Conservation (phyloP, 2,888 invertebrate genomes). For the Dryococelus australis region DNA sequence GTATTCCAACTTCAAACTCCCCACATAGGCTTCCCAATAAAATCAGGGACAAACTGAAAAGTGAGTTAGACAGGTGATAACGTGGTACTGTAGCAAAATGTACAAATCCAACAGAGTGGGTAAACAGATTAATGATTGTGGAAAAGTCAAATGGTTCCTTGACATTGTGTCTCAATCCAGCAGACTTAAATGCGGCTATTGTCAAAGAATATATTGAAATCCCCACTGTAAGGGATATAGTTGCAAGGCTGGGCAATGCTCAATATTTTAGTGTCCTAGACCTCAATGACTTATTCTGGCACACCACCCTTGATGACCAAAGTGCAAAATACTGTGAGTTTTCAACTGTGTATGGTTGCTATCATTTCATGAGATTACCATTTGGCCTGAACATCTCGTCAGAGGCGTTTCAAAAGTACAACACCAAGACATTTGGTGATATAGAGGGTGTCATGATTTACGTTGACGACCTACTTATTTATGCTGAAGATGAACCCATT, state of each 20-base stretch:
- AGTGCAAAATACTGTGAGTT: not conserved
- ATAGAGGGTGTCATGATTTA: too few species aligned
- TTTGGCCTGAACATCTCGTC: not conserved
- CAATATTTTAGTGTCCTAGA: not conserved
- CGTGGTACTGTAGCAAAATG: not conserved
- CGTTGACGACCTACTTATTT: too few species aligned
- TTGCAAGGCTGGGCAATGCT: not conserved
- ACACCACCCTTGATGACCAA: not conserved
- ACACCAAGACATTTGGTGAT: too few species aligned
- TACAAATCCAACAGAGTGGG: not conserved
- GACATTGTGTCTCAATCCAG: not conserved
- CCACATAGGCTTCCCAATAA: not conserved
- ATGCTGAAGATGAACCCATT: not conserved
- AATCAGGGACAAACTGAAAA: not conserved
- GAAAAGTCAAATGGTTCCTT: not conserved
- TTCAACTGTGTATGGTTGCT: not conserved
- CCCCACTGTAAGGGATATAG: not conserved
- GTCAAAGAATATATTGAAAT: not conserved
- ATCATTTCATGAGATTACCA: not conserved
- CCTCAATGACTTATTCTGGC: not conserved
- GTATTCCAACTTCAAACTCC: not conserved
- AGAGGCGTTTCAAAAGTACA: not conserved
- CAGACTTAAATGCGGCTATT: not conserved
- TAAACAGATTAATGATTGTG: not conserved
- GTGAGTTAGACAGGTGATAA: too few species aligned